Evolutionary conservation across 2,888 invertebrate species (phyloP).

Genomic region (Hoplodrina ambigua): DNA sequence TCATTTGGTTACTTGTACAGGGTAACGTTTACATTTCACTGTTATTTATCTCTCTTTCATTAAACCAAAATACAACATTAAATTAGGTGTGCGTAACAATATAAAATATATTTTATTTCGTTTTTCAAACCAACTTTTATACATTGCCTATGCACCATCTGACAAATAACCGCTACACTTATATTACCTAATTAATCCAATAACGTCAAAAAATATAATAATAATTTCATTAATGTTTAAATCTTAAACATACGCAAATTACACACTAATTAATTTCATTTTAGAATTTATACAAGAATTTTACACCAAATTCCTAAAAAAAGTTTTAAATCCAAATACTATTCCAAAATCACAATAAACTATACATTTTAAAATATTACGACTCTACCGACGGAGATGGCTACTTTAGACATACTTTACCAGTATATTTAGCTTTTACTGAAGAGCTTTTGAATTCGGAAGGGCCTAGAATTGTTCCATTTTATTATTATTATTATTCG

Average conservation of each 20-base stretch:
- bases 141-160: slow-evolving; percentile 59
- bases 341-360: slow-evolving; percentile 41
- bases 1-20: slow-evolving; percentile 39
- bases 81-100: slow-evolving; percentile 36
- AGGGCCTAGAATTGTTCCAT: neutral
- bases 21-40: slow-evolving; percentile 35
- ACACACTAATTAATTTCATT: slow-evolving; percentile 31
- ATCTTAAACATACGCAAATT: slow-evolving; percentile 22
- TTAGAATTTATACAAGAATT: slow-evolving; percentile 36
- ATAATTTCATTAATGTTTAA: neutral
- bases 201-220: slow-evolving; percentile 26
- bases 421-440: neutral
- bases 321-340: slow-evolving; percentile 15
- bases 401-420: neutral
- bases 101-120: slow-evolving; percentile 49
- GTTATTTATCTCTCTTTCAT: slow-evolving; percentile 26
- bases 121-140: slow-evolving; percentile 50
- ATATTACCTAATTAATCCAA: slow-evolving; percentile 7
- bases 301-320: slow-evolving; percentile 33
- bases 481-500: no score
- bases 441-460: neutral
- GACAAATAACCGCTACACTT: slow-evolving; percentile 44
- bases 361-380: slow-evolving; percentile 18
- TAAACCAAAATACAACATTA: slow-evolving; percentile 37
- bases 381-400: slow-evolving; percentile 8